A percentile compares a stretch with the other conserved stretches of the same genome.
Conservation (phyloP, 2,113 vertebrate genomes). For the Plectropomus leopardus region DNA sequence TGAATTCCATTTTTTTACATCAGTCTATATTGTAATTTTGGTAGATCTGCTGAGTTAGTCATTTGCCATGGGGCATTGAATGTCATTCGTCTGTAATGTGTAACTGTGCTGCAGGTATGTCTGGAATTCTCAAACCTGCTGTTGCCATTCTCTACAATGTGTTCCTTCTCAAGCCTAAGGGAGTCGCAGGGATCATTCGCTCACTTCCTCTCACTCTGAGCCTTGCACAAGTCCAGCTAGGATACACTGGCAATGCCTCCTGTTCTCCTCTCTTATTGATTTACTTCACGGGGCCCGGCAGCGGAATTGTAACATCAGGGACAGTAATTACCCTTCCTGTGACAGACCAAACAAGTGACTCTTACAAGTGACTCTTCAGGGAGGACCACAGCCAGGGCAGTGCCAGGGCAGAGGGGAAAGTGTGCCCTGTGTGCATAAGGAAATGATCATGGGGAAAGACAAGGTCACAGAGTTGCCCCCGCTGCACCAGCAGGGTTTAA, state of each 20-base stretch:
- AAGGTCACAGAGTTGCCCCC: constrained; percentile 64
- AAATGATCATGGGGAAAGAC: constrained; percentile 67
- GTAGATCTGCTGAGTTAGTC: constrained; percentile 31
- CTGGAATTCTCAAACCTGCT: constrained; percentile 34
- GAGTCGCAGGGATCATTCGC: constrained; percentile 48
- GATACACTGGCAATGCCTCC: constrained; percentile 38
- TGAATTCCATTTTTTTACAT: constrained; percentile 27
- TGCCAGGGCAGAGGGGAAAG: constrained; percentile 59
- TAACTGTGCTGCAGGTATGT: constrained; percentile 31
- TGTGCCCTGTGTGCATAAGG: constrained; percentile 61
- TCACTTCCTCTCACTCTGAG: constrained; percentile 47
- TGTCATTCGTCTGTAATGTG: constrained; percentile 35
- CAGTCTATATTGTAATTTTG: constrained; percentile 8
- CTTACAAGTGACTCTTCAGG: constrained; percentile 55
- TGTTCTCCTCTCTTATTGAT: constrained; percentile 53
- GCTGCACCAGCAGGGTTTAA: constrained; percentile 68
- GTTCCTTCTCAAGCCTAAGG: constrained; percentile 32
- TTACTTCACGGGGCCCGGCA: constrained; percentile 51
- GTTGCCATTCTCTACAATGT: not conserved
- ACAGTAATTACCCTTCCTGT: constrained; percentile 49
- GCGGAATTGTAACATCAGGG: constrained; percentile 36
- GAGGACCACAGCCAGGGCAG: constrained; percentile 38
- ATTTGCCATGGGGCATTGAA: constrained; percentile 33
- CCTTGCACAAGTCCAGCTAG: constrained; percentile 14
- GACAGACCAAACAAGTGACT: constrained; percentile 55